Evolutionary conservation across 2,113 vertebrate species (phyloP).

Genomic region (Xiphias gladius): DNA sequence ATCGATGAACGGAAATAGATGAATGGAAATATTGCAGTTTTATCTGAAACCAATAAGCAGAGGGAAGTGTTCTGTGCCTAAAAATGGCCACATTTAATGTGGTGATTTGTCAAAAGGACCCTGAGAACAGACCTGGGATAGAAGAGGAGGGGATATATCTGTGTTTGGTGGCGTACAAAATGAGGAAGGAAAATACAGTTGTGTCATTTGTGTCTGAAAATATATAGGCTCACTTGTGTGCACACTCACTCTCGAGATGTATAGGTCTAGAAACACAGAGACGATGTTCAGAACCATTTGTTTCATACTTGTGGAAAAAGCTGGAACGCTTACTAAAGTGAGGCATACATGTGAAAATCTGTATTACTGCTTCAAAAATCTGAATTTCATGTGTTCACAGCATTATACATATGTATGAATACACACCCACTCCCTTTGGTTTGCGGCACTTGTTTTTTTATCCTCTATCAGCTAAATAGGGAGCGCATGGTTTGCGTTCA

Average conservation of each 20-base stretch:
- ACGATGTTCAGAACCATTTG: background rate
- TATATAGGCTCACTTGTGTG: background rate
- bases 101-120: slow-evolving; percentile 76
- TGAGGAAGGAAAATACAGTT: slow-evolving; percentile 27
- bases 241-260: background rate
- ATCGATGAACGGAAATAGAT: slow-evolving; percentile 72
- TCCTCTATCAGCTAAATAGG: slow-evolving; percentile 44
- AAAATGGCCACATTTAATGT: slow-evolving; percentile 73
- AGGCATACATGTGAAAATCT: background rate
- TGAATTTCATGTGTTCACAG: background rate
- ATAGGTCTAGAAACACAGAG: background rate
- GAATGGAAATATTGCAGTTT: slow-evolving; percentile 79
- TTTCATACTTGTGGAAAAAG: background rate
- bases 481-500: slow-evolving; percentile 24
- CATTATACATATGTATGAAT: background rate
- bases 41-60: slow-evolving; percentile 81
- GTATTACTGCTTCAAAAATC: background rate
- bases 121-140: slow-evolving; percentile 38
- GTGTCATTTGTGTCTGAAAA: slow-evolving; percentile 35
- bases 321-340: background rate
- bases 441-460: background rate
- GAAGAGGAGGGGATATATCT: slow-evolving; percentile 61
- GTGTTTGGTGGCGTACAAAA: slow-evolving; percentile 59
- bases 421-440: slow-evolving; percentile 4
- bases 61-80: slow-evolving; percentile 57